phyloP scores from a whole-genome alignment of 2,113 vertebrate species.

The Phyllostomus discolor region DNA sequence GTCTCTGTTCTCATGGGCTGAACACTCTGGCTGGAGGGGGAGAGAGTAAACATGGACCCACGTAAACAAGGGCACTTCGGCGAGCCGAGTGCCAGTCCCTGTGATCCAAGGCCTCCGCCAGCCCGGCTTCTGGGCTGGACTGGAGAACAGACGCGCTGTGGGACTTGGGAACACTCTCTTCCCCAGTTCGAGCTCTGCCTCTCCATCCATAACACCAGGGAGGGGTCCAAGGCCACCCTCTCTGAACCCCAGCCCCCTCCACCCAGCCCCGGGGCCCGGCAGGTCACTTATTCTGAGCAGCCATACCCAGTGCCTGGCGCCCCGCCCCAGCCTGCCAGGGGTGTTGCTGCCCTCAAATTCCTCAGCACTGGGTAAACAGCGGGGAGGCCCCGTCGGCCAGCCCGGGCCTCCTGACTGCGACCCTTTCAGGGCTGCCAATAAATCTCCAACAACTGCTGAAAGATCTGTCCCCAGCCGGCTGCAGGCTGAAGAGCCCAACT shows the following conservation, averaged over 20 bases:
- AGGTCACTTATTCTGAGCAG: neutral
- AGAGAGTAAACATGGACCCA: neutral
- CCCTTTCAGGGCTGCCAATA: neutral
- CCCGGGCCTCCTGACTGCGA: neutral
- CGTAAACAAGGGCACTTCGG: neutral
- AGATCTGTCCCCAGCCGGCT: neutral
- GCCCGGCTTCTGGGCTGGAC: neutral
- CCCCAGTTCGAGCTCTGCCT: neutral
- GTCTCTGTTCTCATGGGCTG: neutral
- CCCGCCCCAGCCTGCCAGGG: neutral
- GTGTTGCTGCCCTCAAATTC: neutral
- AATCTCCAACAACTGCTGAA: slow-evolving; percentile 14
- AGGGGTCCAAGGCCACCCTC: neutral
- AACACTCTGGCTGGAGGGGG: neutral
- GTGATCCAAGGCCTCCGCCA: accelerated
- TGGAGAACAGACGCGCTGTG: neutral
- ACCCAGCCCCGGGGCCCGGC: neutral
- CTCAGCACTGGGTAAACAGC: neutral
- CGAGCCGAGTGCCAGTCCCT: accelerated
- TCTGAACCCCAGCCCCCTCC: neutral
- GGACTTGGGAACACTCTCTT: neutral
- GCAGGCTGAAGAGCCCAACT: neutral
- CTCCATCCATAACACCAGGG: neutral
- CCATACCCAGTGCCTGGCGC: neutral
- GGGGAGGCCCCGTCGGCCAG: neutral